phyloP scores from a whole-genome alignment of 1,140 invertebrate species.

The Aphaenogaster ashmeadi region DNA sequence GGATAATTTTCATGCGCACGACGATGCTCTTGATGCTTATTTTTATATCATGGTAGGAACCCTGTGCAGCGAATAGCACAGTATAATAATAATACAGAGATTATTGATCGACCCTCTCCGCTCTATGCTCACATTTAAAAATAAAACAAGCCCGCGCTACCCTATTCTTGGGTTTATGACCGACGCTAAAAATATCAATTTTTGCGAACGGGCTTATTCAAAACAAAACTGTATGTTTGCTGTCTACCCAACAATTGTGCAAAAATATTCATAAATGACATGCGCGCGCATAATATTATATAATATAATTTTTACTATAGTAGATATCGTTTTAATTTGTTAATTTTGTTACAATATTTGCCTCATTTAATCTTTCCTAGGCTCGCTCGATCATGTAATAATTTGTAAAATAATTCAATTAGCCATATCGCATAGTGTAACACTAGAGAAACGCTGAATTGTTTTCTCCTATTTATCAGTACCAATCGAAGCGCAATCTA shows the following conservation, averaged over 20 bases:
- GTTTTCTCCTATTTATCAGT: not conserved
- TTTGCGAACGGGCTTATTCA: not conserved
- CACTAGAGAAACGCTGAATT: not conserved
- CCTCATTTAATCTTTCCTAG: not conserved
- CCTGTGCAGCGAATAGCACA: slow-evolving; percentile 36
- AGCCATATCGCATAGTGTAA: not conserved
- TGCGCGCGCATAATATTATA: too few species aligned
- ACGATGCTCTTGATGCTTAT: slow-evolving; percentile 45
- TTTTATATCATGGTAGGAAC: slow-evolving; percentile 41
- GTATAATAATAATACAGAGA: slow-evolving; percentile 60
- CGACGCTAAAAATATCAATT: slow-evolving; percentile 54
- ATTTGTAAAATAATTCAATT: slow-evolving; percentile 25
- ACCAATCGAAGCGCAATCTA: not conserved
- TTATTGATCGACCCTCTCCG: slow-evolving; percentile 52
- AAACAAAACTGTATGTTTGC: not conserved
- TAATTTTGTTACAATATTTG: not conserved
- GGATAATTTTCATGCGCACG: slow-evolving; percentile 25
- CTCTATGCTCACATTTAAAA: slow-evolving; percentile 30
- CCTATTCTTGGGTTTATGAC: slow-evolving; percentile 44
- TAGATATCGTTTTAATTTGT: not conserved
- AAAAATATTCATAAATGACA: slow-evolving; percentile 3
- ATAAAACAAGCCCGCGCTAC: slow-evolving; percentile 36
- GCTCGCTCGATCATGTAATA: not conserved
- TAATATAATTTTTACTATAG: not conserved
- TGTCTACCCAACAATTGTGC: not conserved